Conservation (phyloP, 2,113 vertebrate genomes). For the Hippolais icterina region DNA sequence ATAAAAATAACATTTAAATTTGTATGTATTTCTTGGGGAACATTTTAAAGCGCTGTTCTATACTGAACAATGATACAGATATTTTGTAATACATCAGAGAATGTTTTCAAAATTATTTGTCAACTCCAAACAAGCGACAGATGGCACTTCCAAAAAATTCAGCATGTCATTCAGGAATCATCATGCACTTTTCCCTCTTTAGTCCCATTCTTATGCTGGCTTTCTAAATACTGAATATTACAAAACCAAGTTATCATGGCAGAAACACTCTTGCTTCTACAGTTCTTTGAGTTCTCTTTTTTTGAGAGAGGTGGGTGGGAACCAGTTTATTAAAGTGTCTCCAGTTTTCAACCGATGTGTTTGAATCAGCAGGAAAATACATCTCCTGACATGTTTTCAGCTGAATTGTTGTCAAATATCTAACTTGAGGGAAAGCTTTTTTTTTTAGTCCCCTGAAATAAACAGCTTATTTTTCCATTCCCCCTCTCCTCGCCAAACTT, state of each 20-base stretch:
- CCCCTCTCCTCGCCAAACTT: not conserved
- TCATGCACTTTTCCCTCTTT: not conserved
- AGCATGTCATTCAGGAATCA: constrained; percentile 13
- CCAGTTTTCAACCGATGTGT: not conserved
- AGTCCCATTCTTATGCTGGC: not conserved
- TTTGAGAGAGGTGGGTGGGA: not conserved
- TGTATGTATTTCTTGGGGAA: constrained; percentile 21
- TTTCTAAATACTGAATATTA: constrained; percentile 3
- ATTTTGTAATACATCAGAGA: constrained; percentile 23
- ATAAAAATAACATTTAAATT: constrained; percentile 53
- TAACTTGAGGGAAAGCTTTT: not conserved
- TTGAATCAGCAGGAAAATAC: not conserved
- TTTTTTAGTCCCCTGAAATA: not conserved
- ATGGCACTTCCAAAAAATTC: not conserved
- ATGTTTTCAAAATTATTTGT: constrained; percentile 32
- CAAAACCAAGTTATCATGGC: not conserved
- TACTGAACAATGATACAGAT: constrained; percentile 41
- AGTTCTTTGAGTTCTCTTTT: not conserved
- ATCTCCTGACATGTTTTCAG: not conserved
- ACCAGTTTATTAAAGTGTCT: not conserved
- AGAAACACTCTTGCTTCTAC: not conserved
- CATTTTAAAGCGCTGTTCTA: constrained; percentile 21
- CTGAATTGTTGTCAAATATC: not conserved
- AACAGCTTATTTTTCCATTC: not conserved
- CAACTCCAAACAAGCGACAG: not conserved